Base-by-base conservation (phyloP, 1,140 invertebrate genomes). In the Pygmarrhopalites habei region DNA sequence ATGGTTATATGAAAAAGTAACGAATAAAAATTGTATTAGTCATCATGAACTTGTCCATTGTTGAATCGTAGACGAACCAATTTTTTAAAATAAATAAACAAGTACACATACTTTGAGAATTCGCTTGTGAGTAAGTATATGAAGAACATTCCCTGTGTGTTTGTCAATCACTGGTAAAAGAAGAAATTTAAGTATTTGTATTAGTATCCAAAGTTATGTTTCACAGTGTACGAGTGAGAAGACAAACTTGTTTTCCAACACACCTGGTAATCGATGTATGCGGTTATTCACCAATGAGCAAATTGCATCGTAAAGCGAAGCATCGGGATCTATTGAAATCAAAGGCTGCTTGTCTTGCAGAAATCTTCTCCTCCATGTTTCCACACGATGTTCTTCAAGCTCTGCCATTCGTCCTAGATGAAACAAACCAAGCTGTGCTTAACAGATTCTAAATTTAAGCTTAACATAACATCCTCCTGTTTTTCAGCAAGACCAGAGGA, bases 111-210 rank as follows among this genome's bases (percentile, higher is more conserved):
- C n/a, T 75, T 94, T 86, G 60, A 99, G 83, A 78, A 99, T 97
- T 73, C 96, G 83, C 79, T 99, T 99, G 77, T 99, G 96, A 52
- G 96, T 99, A 66, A 99, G 83, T 76, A 99, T 98, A 77, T 98
- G 98, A 58, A 98, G 84, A 67, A 98, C 62, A 59, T 70, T 70
- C 15, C 69, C 69, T 19, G 69, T 70, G 25, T 67, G 60, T 21
- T 63, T 63, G 51, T 70, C 69, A 58, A 99, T 92, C 63, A 99
- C 93, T 72, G 96, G 95, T n/a, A n/a, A n/a, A n/a, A n/a, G n/a
- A n/a, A n/a, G n/a, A n/a, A n/a, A n/a, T n/a, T n/a, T n/a, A n/a
- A n/a, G n/a, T n/a, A n/a, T n/a, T n/a, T n/a, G n/a, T n/a, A n/a
- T n/a, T n/a, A n/a, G n/a, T n/a, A n/a, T n/a, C n/a, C n/a, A n/a